phyloP scores from a whole-genome alignment of 2,113 vertebrate genomes.

The Solenodon paradoxus region DNA sequence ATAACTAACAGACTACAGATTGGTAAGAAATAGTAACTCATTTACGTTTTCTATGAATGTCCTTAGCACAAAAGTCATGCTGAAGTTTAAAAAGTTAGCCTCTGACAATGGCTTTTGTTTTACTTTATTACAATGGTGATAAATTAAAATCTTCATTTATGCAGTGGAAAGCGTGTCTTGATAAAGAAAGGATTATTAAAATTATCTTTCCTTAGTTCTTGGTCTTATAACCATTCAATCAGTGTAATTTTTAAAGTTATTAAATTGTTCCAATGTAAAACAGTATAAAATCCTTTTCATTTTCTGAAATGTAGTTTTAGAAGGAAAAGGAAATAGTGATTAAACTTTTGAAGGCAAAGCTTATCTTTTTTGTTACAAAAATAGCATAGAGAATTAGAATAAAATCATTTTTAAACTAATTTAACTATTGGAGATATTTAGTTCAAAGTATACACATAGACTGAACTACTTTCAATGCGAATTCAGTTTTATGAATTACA shows the following conservation, averaged over 20 bases:
- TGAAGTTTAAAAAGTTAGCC: constrained; percentile 64
- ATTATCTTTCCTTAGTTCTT: constrained; percentile 57
- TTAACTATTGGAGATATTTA: constrained; percentile 33
- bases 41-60: constrained; percentile 35
- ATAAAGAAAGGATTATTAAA: constrained; percentile 77
- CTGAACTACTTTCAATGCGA: not conserved
- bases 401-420: constrained; percentile 53
- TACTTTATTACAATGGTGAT: constrained; percentile 64
- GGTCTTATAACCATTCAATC: constrained; percentile 48
- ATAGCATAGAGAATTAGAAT: constrained; percentile 28
- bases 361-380: constrained; percentile 53
- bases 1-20: constrained; percentile 28
- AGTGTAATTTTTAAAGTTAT: constrained; percentile 62
- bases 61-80: constrained; percentile 66
- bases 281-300: constrained; percentile 21
- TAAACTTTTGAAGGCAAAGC: constrained; percentile 29
- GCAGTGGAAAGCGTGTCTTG: constrained; percentile 53
- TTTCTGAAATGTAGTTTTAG: constrained; percentile 47
- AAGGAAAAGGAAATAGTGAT: constrained; percentile 34
- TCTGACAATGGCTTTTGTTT: constrained; percentile 68
- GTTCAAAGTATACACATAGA: not conserved
- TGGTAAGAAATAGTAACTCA: constrained; percentile 40
- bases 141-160: constrained; percentile 69
- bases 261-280: constrained; percentile 56
- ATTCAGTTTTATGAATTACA: constrained; percentile 10